Conservation (phyloP, 2,113 vertebrate genomes). For the Paramisgurnus dabryanus region DNA sequence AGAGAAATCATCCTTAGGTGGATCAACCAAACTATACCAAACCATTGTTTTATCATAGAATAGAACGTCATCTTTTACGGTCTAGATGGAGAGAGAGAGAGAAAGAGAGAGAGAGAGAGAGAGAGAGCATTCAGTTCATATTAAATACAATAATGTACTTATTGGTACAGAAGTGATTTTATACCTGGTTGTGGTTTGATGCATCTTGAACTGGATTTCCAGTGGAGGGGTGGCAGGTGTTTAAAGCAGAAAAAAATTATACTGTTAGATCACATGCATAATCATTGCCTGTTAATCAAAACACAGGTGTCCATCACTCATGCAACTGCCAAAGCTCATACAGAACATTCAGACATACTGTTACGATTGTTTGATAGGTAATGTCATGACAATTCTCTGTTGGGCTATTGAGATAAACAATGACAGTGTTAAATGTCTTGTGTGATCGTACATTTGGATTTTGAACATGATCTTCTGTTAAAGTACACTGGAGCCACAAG, state of each 20-base stretch:
- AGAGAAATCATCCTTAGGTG: background rate
- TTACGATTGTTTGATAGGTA: too few relatives aligned
- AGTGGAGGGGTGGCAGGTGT: background rate
- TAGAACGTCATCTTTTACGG: slow-evolving; percentile 20
- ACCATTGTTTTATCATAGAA: slow-evolving; percentile 30
- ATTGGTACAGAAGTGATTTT: background rate
- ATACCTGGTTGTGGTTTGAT: slow-evolving; percentile 23
- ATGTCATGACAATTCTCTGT: background rate
- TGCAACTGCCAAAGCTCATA: too few relatives aligned
- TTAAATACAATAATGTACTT: background rate
- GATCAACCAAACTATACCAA: slow-evolving; percentile 22
- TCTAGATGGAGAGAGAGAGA: background rate
- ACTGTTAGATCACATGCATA: background rate
- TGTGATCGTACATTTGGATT: slow-evolving; percentile 4
- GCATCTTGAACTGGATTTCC: background rate
- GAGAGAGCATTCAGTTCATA: background rate
- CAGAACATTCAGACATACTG: background rate
- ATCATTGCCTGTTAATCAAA: background rate
- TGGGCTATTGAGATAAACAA: background rate
- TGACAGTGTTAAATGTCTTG: background rate
- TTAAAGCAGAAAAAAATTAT: slow-evolving; percentile 34
- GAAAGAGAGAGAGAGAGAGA: background rate
- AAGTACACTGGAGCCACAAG: slow-evolving; percentile 28
- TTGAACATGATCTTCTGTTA: slow-evolving; percentile 11
- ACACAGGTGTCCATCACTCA: too few relatives aligned